Conservation (phyloP, 2,797 vertebrate genomes). For the Sebastes iracundus region DNA sequence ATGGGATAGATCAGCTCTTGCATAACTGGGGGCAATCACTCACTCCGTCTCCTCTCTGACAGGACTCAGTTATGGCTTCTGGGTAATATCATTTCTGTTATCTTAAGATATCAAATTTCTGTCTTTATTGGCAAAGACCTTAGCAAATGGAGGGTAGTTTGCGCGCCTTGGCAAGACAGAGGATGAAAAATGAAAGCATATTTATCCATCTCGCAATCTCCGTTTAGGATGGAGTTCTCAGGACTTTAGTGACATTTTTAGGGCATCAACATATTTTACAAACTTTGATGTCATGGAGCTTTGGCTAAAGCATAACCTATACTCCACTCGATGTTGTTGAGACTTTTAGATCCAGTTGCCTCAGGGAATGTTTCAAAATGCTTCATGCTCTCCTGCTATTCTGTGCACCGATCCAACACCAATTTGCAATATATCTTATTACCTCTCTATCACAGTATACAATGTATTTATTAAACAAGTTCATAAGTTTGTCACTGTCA, state of each 20-base stretch:
- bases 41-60: slow-evolving; percentile 84
- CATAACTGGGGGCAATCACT: slow-evolving; percentile 85
- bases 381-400: background rate
- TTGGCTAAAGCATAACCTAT: slow-evolving; percentile 1
- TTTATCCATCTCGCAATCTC: slow-evolving; percentile 56
- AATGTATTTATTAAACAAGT: background rate
- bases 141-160: slow-evolving; percentile 64
- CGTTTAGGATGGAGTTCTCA: slow-evolving; percentile 39
- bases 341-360: background rate
- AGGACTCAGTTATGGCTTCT: slow-evolving; percentile 84
- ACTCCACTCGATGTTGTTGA: background rate
- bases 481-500: slow-evolving; percentile 1
- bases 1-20: slow-evolving; percentile 84
- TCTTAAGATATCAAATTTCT: slow-evolving; percentile 86
- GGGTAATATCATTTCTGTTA: slow-evolving; percentile 86
- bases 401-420: background rate
- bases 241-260: slow-evolving; percentile 49
- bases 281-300: slow-evolving; percentile 21
- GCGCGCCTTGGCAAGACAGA: slow-evolving; percentile 53
- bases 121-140: slow-evolving; percentile 84
- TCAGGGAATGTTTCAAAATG: background rate
- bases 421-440: background rate
- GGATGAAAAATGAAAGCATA: slow-evolving; percentile 70
- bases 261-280: slow-evolving; percentile 20
- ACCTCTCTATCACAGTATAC: background rate